Evolutionary conservation across 2,113 vertebrate genomes (phyloP).

Genomic region (Odontesthes bonariensis): DNA sequence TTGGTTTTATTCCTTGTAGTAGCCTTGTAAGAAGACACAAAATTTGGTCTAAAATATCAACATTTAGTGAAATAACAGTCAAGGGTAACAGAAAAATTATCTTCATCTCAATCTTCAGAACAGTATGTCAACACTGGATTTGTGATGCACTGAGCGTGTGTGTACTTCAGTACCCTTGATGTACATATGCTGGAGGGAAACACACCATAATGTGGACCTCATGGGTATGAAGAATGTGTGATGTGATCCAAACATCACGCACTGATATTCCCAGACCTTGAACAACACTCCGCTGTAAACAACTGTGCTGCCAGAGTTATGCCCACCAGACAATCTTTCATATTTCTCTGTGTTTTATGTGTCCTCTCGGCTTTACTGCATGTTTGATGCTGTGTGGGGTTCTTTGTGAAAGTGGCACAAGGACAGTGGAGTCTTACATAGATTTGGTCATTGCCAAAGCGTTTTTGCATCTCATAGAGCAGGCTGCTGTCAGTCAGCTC

Average conservation of each 20-base stretch:
- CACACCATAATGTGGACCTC: constrained; percentile 5
- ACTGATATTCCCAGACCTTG: constrained; percentile 25
- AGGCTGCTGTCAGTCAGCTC: constrained; percentile 94
- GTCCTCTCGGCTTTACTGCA: constrained; percentile 7
- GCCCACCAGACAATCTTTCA: constrained; percentile 7
- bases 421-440: constrained; percentile 84
- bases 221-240: constrained; percentile 7
- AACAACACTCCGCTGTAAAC: constrained; percentile 11
- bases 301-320: not conserved
- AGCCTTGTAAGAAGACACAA: not conserved
- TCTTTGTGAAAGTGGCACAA: constrained; percentile 5
- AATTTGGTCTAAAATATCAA: too few species aligned
- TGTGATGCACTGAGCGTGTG: not conserved
- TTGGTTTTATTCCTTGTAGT: not conserved
- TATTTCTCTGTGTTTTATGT: constrained; percentile 9
- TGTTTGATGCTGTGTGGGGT: constrained; percentile 35
- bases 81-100: too few species aligned
- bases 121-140: not conserved
- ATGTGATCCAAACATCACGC: constrained; percentile 30
- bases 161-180: not conserved
- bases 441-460: constrained; percentile 95
- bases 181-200: constrained; percentile 17
- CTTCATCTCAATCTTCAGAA: not conserved
- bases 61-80: too few species aligned
- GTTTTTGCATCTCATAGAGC: constrained; percentile 99